Conservation (phyloP, 2,888 invertebrate genomes). For the Melanargia galathea region DNA sequence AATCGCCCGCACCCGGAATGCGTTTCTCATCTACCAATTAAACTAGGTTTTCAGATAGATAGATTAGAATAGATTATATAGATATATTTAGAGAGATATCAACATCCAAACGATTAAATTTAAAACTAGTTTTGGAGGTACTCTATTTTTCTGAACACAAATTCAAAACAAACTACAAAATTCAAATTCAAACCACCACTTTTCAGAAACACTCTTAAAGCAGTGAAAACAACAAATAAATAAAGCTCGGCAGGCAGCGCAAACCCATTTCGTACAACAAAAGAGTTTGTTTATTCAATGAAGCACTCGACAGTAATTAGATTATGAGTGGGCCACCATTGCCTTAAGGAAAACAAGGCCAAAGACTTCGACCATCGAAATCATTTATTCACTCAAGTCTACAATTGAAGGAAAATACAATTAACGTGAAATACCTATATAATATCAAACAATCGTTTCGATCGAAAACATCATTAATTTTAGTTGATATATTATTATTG, state of each 20-base stretch:
- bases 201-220: constrained; percentile 9
- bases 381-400: background rate
- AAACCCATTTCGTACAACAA: constrained; percentile 57
- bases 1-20: no score
- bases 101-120: no score
- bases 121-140: no score
- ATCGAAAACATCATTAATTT: no score
- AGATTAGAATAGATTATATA: no score
- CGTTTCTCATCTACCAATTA: no score
- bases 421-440: background rate
- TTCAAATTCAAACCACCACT: background rate
- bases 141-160: background rate
- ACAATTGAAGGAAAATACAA: background rate
- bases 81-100: no score
- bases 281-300: constrained; percentile 63
- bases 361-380: constrained; percentile 4
- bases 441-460: no score
- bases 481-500: no score
- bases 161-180: background rate
- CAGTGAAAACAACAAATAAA: constrained; percentile 15
- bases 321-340: constrained; percentile 54
- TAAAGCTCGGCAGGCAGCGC: constrained; percentile 48
- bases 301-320: constrained; percentile 65
- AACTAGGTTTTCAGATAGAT: no score
- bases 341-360: constrained; percentile 16